Percentiles rank a stretch among this genome's conserved stretches.
Conservation (phyloP, 2,113 vertebrate species). For the Thermophis baileyi region DNA sequence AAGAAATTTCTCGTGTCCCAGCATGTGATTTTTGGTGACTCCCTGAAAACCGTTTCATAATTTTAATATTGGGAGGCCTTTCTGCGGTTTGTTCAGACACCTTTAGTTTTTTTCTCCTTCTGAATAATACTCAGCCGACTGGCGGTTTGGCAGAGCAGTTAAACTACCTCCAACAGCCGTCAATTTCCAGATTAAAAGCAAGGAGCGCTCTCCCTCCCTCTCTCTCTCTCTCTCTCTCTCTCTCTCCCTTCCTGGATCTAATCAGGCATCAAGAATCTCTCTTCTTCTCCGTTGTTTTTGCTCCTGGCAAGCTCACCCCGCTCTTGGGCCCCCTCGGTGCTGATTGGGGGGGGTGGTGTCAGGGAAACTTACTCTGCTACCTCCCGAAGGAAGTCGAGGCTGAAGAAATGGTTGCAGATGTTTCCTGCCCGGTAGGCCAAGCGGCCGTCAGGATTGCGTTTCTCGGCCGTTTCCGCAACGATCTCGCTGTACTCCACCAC, state of each 20-base stretch:
- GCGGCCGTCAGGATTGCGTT: conserved; percentile 62
- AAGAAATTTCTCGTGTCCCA: background rate
- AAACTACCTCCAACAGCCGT: background rate
- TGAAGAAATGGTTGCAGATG: conserved; percentile 97
- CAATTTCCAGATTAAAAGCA: background rate
- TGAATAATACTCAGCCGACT: background rate
- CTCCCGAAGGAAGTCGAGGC: conserved; percentile 77
- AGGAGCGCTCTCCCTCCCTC: too few species aligned
- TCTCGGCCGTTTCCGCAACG: conserved; percentile 67
- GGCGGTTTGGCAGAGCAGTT: background rate
- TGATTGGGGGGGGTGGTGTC: background rate
- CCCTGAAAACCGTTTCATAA: background rate
- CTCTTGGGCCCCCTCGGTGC: accelerated
- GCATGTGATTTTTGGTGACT: background rate
- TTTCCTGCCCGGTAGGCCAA: conserved; percentile 82
- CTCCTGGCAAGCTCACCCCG: background rate
- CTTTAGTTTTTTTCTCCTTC: background rate
- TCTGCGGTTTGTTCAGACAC: background rate
- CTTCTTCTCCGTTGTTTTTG: background rate
- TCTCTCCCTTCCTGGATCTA: background rate
- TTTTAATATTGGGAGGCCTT: background rate
- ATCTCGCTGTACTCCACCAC: conserved; percentile 97
- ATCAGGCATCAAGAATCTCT: background rate
- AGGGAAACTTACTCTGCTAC: conserved; percentile 76
- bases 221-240: background rate